These are phyloP conservation scores for Rotaria magnacalcarata DNA, from an alignment of 2,888 invertebrate genomes.

Conservation along the genomic window DNA sequence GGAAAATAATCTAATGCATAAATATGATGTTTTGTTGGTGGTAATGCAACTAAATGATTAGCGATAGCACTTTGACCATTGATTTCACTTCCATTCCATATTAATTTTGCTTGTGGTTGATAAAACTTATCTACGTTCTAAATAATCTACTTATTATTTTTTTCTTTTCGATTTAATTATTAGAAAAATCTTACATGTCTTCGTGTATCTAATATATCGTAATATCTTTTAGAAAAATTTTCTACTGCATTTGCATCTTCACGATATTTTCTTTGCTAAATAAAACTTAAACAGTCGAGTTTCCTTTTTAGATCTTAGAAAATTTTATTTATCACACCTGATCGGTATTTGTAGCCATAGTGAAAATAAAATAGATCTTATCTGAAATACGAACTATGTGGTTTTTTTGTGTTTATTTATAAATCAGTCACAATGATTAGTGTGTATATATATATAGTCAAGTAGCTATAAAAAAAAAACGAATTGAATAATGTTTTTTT, in stretches of 20 bases:
- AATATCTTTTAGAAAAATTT: constrained; percentile 18
- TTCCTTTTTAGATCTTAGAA: neutral
- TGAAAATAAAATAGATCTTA: neutral
- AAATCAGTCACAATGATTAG: constrained; percentile 29
- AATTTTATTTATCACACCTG: neutral
- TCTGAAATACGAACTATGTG: constrained; percentile 18
- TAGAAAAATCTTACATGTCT: neutral
- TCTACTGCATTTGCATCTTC: constrained; percentile 27
- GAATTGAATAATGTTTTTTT: neutral
- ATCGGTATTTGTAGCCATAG: neutral
- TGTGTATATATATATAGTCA: constrained; percentile 11
- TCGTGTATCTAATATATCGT: constrained; percentile 19
- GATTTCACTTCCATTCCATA: neutral
- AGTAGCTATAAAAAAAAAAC: neutral
- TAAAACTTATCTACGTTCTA: constrained; percentile 23
- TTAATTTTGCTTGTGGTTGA: neutral
- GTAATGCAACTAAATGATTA: neutral
- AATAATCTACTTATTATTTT: neutral
- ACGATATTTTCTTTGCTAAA: constrained; percentile 30
- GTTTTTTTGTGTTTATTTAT: neutral
- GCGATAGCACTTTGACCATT: constrained; percentile 11
- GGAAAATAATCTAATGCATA: constrained; percentile 34
- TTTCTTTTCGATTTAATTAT: too few relatives aligned
- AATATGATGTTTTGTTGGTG: neutral
- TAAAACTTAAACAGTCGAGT: neutral